Evolutionary conservation across 2,797 vertebrate genomes (phyloP), one percentile per base, ranked within the genome.

Genomic region (Muscicapa striata): DNA sequence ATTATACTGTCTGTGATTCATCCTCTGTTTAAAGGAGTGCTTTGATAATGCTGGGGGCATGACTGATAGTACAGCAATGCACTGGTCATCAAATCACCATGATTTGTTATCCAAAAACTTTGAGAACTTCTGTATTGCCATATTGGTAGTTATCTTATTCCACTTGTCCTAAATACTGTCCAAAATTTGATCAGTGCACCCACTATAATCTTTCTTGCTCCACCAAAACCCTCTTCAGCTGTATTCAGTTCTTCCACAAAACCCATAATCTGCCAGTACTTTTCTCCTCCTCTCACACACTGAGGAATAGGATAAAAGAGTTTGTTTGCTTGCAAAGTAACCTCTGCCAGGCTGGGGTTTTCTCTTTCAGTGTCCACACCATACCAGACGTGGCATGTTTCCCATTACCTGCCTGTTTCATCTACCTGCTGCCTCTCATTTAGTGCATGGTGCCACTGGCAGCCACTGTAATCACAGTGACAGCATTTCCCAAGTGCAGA

Each of bases 251-350:
- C 62, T 66, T 82, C 67, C 77, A 45, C n/a, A 15, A 32, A 54
- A n/a, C 11, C 54, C 41, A 24, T 26, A 18, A 40, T 5, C 18
- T 69, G 36, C 23, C 2, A 1, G 9, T 0, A 1, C 5, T 43
- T 55, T 82, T 51, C 5, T 2, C 11, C 12, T 20, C 19, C 45
- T 73, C 51, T 36, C 11, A 10, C 22, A 41, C 8, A 4, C 16
- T 52, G 55, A 79, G 48, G 15, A 63, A 34, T 3, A 38, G 49
- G 13, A 48, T 29, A 15, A 55, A 72, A 59, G 9, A 49, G 8
- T 34, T 36, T 81, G 18, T 12, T 69, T 66, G 15, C 6, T 57
- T 75, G 7, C 29, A n/a, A 36, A 80, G 41, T 8, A 26, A 6
- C 32, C 16, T 64, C 15, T 67, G 49, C 34, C 52, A 45, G 26